Conservation (phyloP, 2,888 invertebrate genomes). For the Isotomurus palustris region DNA sequence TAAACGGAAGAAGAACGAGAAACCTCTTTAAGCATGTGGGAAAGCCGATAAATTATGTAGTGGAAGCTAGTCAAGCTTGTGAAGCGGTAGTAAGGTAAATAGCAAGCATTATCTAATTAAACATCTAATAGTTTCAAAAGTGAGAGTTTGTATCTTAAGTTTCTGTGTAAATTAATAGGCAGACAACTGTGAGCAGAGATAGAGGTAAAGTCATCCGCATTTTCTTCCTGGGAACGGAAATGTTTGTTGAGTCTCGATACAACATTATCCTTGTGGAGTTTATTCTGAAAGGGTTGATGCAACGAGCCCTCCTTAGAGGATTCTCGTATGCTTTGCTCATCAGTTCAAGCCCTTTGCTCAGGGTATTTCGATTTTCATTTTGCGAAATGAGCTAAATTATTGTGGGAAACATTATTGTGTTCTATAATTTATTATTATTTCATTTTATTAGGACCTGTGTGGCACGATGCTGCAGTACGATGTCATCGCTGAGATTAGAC, state of each 20-base stretch:
- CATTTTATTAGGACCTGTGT: slow-evolving; percentile 18
- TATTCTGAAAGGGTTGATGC: slow-evolving; percentile 11
- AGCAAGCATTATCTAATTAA: not conserved
- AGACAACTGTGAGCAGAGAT: slow-evolving; percentile 19
- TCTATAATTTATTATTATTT: not conserved
- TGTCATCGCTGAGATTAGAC: slow-evolving; percentile 54
- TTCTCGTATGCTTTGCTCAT: slow-evolving; percentile 19
- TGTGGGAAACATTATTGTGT: not conserved
- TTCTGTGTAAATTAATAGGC: slow-evolving; percentile 1
- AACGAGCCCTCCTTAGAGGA: slow-evolving; percentile 15
- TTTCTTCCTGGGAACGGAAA: slow-evolving; percentile 14
- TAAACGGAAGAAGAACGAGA: slow-evolving; percentile 8
- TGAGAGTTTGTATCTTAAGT: not conserved
- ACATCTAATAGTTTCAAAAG: not conserved
- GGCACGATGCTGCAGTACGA: slow-evolving; percentile 13
- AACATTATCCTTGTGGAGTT: slow-evolving; percentile 18
- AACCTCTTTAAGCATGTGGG: not conserved
- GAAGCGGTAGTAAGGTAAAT: slow-evolving; percentile 21
- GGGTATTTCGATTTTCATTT: slow-evolving; percentile 4
- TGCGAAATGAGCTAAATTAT: not conserved
- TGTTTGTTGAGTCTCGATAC: slow-evolving; percentile 1
- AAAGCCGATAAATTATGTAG: slow-evolving; percentile 5
- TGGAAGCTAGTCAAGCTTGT: slow-evolving; percentile 4
- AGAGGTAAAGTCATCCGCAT: slow-evolving; percentile 15
- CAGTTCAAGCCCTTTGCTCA: slow-evolving; percentile 2